Percentiles rank a stretch among this genome's conserved stretches.
phyloP scores from a whole-genome alignment of 1,140 invertebrate genomes.

The Coenobita brevimanus region DNA sequence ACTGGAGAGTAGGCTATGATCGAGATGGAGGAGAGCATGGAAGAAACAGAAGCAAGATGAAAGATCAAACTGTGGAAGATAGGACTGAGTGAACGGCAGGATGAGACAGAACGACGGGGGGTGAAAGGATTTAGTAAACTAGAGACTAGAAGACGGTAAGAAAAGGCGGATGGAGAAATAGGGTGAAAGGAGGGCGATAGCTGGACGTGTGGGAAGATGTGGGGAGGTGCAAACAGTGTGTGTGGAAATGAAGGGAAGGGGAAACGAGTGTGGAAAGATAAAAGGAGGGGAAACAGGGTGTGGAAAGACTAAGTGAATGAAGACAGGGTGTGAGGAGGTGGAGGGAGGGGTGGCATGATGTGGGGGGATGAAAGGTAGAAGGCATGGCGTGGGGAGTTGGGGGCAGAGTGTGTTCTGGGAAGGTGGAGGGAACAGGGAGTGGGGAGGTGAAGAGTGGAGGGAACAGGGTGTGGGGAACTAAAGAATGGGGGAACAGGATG shows the following conservation, averaged over 20 bases:
- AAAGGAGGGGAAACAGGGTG: background rate
- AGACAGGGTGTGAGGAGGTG: too few relatives aligned
- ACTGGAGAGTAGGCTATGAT: too few relatives aligned
- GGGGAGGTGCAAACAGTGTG: background rate
- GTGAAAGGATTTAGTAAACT: constrained; percentile 2
- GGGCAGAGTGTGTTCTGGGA: background rate
- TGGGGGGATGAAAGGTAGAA: background rate
- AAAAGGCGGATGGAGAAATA: background rate
- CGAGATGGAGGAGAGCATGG: too few relatives aligned
- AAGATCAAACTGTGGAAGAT: too few relatives aligned
- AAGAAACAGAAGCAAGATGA: too few relatives aligned
- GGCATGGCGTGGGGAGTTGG: background rate
- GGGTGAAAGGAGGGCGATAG: background rate
- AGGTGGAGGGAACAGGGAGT: background rate
- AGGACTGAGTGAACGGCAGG: background rate
- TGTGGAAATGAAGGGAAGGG: background rate
- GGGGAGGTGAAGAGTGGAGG: background rate
- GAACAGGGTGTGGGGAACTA: background rate
- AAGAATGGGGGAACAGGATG: background rate
- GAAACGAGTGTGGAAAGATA: background rate
- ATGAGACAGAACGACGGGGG: background rate
- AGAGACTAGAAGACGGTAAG: background rate
- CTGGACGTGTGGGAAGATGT: background rate
- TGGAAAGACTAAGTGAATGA: background rate
- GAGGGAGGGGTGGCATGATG: too few relatives aligned